A percentile compares a stretch with the other conserved stretches of the same genome.
Conservation (phyloP, 2,113 vertebrate species). For the Mirounga angustirostris region DNA sequence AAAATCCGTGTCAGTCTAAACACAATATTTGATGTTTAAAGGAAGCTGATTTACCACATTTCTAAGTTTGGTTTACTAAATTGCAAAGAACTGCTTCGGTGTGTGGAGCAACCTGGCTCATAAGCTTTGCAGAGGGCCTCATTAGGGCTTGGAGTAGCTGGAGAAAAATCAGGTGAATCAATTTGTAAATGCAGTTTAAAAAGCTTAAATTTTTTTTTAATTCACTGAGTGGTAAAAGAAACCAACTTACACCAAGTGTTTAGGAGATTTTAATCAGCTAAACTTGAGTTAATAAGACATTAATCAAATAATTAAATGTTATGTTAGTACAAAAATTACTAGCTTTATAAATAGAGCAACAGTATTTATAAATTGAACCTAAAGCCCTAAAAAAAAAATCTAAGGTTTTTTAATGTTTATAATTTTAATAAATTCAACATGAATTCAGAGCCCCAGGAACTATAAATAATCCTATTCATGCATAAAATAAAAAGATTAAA, state of each 20-base stretch:
- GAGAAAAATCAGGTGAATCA: neutral
- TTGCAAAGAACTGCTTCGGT: neutral
- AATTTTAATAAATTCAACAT: slow-evolving; percentile 45
- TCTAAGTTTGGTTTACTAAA: neutral
- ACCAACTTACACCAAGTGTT: neutral
- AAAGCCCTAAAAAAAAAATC: neutral
- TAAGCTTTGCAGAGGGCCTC: neutral
- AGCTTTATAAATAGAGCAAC: neutral
- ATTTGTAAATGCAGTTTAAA: slow-evolving; percentile 16
- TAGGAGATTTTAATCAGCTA: slow-evolving; percentile 7
- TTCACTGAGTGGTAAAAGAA: neutral
- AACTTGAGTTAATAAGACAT: slow-evolving; percentile 8
- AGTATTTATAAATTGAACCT: neutral
- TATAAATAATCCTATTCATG: neutral
- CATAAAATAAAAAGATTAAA: slow-evolving; percentile 1
- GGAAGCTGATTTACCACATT: neutral
- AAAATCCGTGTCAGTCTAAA: neutral
- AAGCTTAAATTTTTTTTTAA: neutral
- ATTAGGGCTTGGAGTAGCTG: neutral
- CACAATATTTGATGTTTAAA: neutral
- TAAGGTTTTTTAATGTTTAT: neutral
- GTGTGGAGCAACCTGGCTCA: neutral
- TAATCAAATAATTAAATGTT: slow-evolving; percentile 25
- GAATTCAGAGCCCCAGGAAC: neutral
- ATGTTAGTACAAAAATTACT: neutral